Conservation (phyloP, 2,113 vertebrate genomes). For the Cinclus mexicanus region DNA sequence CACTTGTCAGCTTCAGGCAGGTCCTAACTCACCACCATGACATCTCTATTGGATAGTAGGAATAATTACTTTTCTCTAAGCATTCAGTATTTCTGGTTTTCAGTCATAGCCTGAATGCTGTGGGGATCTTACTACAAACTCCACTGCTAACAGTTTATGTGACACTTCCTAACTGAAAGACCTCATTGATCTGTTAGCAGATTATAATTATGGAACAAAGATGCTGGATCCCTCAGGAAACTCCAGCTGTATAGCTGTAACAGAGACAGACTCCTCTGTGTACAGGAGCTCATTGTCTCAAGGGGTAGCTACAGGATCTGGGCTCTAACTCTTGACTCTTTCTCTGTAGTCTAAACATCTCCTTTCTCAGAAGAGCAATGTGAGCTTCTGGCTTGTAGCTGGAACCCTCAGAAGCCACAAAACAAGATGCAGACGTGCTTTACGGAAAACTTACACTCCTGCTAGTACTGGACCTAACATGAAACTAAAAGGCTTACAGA, state of each 20-base stretch:
- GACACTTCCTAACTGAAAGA: neutral
- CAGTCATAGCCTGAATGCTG: neutral
- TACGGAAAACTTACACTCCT: neutral
- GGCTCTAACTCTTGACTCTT: neutral
- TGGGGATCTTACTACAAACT: neutral
- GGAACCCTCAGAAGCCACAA: neutral
- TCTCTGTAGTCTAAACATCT: neutral
- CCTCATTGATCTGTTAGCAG: neutral
- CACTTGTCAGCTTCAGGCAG: neutral
- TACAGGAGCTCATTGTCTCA: neutral
- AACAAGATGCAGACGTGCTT: neutral
- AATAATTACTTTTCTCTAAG: neutral
- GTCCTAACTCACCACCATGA: neutral
- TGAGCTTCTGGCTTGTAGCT: neutral
- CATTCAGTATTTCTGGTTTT: neutral
- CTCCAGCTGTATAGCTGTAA: neutral
- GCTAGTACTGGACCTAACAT: neutral
- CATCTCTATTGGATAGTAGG: neutral
- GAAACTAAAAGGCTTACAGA: neutral
- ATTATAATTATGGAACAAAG: neutral
- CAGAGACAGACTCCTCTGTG: neutral
- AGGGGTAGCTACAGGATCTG: fast-evolving
- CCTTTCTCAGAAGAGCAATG: neutral
- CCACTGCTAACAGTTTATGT: neutral
- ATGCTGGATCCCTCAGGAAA: neutral